Conservation (phyloP, 2,888 invertebrate genomes). For the Drosophila nigricruria region DNA sequence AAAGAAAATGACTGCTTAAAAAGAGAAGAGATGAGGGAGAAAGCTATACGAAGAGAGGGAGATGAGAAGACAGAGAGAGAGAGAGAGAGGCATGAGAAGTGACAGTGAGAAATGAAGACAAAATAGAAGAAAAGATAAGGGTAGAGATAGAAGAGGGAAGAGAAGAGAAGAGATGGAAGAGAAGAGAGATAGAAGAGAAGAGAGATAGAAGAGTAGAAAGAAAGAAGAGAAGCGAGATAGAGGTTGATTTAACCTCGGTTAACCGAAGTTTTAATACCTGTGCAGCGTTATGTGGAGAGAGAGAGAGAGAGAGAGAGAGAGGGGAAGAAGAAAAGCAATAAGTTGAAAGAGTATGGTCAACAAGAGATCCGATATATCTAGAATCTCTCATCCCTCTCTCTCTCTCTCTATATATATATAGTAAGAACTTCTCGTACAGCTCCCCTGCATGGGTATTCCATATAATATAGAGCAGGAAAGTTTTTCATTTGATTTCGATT, state of each 20-base stretch:
- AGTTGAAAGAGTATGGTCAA: not conserved
- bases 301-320: not conserved
- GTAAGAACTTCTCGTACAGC: not conserved
- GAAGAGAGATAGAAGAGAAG: not conserved
- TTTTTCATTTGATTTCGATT: slow-evolving; percentile 33
- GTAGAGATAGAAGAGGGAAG: not conserved
- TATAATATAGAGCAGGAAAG: not conserved
- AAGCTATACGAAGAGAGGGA: not conserved
- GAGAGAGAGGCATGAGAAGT: slow-evolving; percentile 4
- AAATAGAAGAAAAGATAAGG: too few species aligned
- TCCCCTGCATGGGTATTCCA: slow-evolving; percentile 1
- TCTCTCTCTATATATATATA: not conserved
- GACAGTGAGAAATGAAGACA: not conserved
- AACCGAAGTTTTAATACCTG: not conserved
- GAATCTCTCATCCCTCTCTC: not conserved
- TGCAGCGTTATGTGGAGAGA: not conserved
- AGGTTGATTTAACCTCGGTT: not conserved
- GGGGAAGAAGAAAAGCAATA: too few species aligned
- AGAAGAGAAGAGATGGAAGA: not conserved
- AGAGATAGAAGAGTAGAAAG: not conserved
- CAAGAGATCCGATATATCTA: not conserved
- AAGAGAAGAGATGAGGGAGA: not conserved
- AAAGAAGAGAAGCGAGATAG: not conserved
- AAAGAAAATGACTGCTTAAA: not conserved
- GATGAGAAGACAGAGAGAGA: slow-evolving; percentile 1